Evolutionary conservation across 2,113 vertebrate species (phyloP).

Genomic region (Beaufortia kweichowensis): DNA sequence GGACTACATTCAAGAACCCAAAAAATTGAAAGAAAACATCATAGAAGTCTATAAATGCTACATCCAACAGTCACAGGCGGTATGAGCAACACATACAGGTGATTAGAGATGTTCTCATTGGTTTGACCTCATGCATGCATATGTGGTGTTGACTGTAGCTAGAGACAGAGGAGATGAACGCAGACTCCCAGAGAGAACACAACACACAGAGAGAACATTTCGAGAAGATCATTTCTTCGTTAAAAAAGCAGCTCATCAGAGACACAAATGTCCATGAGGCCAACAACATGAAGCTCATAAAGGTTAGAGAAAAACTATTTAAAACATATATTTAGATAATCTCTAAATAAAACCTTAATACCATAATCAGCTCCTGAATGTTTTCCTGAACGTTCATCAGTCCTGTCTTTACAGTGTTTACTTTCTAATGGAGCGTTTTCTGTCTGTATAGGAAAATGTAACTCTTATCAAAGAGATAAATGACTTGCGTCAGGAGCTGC

Average conservation of each 20-base stretch:
- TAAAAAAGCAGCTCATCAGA: constrained; percentile 79
- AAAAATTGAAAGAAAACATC: constrained; percentile 79
- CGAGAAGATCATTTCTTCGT: constrained; percentile 78
- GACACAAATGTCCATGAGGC: constrained; percentile 77
- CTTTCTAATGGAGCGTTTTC: background rate
- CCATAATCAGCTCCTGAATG: too few relatives aligned
- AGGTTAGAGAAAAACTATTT: constrained; percentile 76
- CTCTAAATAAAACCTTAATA: too few relatives aligned
- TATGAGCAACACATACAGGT: constrained; percentile 68
- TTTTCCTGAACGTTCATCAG: too few relatives aligned
- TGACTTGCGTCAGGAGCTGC: constrained; percentile 63
- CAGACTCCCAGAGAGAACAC: constrained; percentile 76
- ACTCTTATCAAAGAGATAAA: constrained; percentile 71
- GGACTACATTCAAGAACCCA: constrained; percentile 82
- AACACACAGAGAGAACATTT: constrained; percentile 77
- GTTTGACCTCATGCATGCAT: background rate
- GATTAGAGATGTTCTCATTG: background rate
- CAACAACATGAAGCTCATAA: constrained; percentile 79
- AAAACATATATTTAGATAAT: background rate
- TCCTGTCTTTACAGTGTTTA: too few relatives aligned
- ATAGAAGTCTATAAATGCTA: constrained; percentile 77
- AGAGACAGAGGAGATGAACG: constrained; percentile 73
- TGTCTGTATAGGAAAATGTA: constrained; percentile 67
- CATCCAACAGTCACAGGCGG: constrained; percentile 75
- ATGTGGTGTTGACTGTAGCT: constrained; percentile 68